Conservation (phyloP, 2,113 vertebrate genomes). For the Oenanthe melanoleuca region DNA sequence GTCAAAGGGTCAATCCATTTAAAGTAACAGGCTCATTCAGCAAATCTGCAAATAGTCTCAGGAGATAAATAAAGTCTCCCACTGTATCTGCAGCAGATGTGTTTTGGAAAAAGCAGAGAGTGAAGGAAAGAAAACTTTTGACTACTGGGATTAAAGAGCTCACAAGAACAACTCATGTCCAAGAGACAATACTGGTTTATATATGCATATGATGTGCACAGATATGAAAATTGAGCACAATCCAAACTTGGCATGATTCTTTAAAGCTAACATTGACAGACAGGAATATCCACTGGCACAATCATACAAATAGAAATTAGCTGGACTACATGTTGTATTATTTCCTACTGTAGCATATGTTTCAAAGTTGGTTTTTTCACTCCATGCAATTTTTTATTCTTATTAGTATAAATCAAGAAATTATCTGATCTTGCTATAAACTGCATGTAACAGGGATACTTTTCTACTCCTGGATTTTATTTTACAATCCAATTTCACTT, state of each 20-base stretch:
- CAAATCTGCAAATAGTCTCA: slow-evolving; percentile 4
- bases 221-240: neutral
- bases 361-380: neutral
- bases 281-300: neutral
- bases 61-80: slow-evolving; percentile 32
- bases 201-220: neutral
- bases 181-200: neutral
- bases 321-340: neutral
- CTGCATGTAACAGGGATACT: neutral
- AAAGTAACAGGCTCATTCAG: slow-evolving; percentile 38
- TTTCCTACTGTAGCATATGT: neutral
- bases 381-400: neutral
- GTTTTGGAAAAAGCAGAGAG: neutral
- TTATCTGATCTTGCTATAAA: neutral
- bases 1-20: slow-evolving; percentile 45
- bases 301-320: neutral
- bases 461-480: neutral
- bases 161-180: neutral
- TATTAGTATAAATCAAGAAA: neutral
- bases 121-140: neutral
- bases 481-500: neutral
- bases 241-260: neutral
- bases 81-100: slow-evolving; percentile 12
- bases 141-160: neutral
- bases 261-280: neutral